Evolutionary conservation across 1,140 invertebrate genomes (phyloP).

Genomic region (Papilio glaucus): DNA sequence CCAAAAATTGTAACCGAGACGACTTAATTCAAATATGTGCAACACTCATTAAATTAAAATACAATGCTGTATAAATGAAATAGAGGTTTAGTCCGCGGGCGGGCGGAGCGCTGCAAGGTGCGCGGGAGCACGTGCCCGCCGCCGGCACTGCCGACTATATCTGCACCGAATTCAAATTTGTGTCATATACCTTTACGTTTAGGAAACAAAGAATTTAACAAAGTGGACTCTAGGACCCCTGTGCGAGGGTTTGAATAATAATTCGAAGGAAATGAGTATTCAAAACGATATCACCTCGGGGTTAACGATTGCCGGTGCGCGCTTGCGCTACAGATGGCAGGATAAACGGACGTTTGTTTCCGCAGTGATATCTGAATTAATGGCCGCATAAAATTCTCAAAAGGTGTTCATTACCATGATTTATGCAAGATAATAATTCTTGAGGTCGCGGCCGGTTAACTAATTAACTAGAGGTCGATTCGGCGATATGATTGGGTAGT

Average conservation of each 20-base stretch:
- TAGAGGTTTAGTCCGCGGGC: constrained; percentile 62
- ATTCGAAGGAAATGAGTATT: constrained; percentile 79
- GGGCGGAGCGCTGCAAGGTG: constrained; percentile 73
- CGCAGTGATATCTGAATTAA: constrained; percentile 83
- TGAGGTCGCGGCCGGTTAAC: constrained; percentile 57
- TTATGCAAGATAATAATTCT: constrained; percentile 80
- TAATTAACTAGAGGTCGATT: constrained; percentile 42
- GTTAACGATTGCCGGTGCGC: constrained; percentile 82
- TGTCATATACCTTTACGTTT: constrained; percentile 79
- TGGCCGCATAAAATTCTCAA: constrained; percentile 77
- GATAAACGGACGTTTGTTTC: constrained; percentile 82
- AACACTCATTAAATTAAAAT: constrained; percentile 44
- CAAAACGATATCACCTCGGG: constrained; percentile 83
- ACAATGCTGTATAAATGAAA: constrained; percentile 62
- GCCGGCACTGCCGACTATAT: constrained; percentile 66
- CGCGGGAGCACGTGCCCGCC: constrained; percentile 73
- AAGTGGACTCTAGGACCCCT: constrained; percentile 70
- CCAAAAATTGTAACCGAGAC: constrained; percentile 15
- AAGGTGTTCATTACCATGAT: constrained; percentile 83
- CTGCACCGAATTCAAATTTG: constrained; percentile 76
- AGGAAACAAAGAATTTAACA: constrained; percentile 59
- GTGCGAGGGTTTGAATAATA: constrained; percentile 76
- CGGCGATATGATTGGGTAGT: constrained; percentile 1
- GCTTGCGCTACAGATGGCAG: constrained; percentile 78
- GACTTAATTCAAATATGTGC: constrained; percentile 23